Base-by-base conservation (phyloP, 2,113 vertebrate genomes). In the Centropus bengalensis region DNA sequence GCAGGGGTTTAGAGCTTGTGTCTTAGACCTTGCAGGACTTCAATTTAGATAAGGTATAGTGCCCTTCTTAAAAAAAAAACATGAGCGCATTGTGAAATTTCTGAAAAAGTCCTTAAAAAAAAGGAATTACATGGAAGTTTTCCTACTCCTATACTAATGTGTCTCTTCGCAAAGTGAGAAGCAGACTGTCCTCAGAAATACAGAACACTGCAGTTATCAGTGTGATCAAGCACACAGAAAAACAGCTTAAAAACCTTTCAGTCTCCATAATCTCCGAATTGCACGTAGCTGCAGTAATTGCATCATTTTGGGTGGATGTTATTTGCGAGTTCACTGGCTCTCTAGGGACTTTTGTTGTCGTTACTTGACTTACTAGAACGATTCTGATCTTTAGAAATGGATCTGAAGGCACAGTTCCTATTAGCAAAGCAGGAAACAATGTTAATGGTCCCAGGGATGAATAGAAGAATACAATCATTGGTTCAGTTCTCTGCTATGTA, bases 401-500 rank as follows among this genome's bases (percentile, higher is more conserved):
- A 36, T 78, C 38, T 56, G 76, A 88, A 90, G 71, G 60, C 75
- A 8, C 47, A 89, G 51, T 73, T 74, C 47, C 13, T 75, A 42
- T 58, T 74, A 32, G 45, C 89, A 81, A 55, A 81, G 47, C 51
- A 64, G 47, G 64, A 76, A 76, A 33, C 60, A 42, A 33, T n/a
- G 66, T 67, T 21, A 74, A 3, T 73, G 55, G 22, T 59, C 28
- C 51, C 66, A 32, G 66, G 67, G 75, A 52, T 59, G 18, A 73
- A 14, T 89, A 36, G 67, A 83, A 77, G 44, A 74, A 77, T 27
- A 8, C 96, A 98, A 98, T 98, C 99, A 98, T 99, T 99, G 98
- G 98, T 99, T 98, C 98, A 97, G 96, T 98, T 98, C 97, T 97
- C 97, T 98, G 96, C 93, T 96, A 91, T 97, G 98, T 96, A 96